Conservation (phyloP, 2,797 vertebrate species). For the Meriones psammophilus region DNA sequence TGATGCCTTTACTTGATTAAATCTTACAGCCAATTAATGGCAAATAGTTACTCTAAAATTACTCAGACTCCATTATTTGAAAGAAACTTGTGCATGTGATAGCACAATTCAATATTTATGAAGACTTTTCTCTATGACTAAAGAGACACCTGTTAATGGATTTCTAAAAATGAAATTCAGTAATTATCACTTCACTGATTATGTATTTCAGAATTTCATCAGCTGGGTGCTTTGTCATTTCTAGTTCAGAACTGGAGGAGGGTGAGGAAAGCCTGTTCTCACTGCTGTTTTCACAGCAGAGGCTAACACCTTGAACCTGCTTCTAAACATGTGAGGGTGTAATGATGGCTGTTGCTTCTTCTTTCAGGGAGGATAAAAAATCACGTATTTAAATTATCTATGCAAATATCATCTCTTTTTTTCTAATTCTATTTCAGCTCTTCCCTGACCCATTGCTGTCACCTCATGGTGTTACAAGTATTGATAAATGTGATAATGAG, state of each 20-base stretch:
- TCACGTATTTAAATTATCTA: constrained; percentile 58
- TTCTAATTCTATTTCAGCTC: constrained; percentile 86
- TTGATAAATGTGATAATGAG: constrained; percentile 89
- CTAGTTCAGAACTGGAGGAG: constrained; percentile 55
- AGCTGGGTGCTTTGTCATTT: constrained; percentile 56
- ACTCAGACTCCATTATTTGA: constrained; percentile 53
- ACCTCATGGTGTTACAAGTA: constrained; percentile 88
- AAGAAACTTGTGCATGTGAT: constrained; percentile 58
- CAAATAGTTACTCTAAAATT: constrained; percentile 62
- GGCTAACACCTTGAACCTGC: neutral
- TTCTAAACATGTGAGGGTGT: constrained; percentile 48
- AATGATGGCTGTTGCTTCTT: constrained; percentile 50
- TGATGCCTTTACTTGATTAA: constrained; percentile 66
- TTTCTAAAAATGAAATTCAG: constrained; percentile 78
- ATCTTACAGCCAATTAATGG: constrained; percentile 66
- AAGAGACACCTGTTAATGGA: constrained; percentile 72
- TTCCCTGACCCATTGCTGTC: constrained; percentile 63
- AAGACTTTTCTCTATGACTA: constrained; percentile 55
- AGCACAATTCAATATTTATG: constrained; percentile 73
- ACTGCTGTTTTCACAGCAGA: constrained; percentile 27
- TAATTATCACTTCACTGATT: constrained; percentile 80
- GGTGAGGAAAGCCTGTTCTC: neutral
- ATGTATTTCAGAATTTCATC: constrained; percentile 67
- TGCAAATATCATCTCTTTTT: constrained; percentile 67
- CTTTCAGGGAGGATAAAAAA: constrained; percentile 56